Base-by-base conservation (phyloP, 2,888 invertebrate genomes). In the Campopleginae sp. region DNA sequence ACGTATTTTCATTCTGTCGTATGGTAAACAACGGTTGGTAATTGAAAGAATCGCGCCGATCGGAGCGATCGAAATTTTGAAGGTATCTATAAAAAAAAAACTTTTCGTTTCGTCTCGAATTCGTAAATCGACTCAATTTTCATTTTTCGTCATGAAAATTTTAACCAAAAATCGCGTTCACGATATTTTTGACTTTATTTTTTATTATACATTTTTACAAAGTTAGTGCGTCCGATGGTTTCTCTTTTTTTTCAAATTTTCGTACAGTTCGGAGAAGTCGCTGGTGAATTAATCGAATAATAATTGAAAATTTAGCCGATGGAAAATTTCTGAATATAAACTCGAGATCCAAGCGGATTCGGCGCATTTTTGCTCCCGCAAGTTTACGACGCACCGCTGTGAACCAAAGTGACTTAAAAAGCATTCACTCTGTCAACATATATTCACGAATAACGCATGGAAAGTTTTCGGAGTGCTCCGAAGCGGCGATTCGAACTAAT, bases 1-100 rank as follows among this genome's bases (percentile, higher is more conserved):
- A 23, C 51, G 23, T 12, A 54, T 27, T 4, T 27, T 58, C n/a
- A 44, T 58, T 44, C 14, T 7, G 7, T 38, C 1, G 10, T 1
- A 77, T 66, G 77, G 77, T 77, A 77, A 77, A 66, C 10, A 19
- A 77, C 27, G 42, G 44, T 54, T 68, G 42, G 38, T 31, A 31
- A 6, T 10, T 6, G 66, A 51, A 51, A 51, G 4, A 48, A 23
- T 38, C 65, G 38, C 48, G 46, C 14, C 19, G 38, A 38, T 23
- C 71, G 38, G 12, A 66, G 66, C 66, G 65, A 77, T 44, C 76
- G 76, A 66, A 74, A 33, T 71, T 71, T 44, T 31, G 75, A 63
- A 76, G 76, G 81, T 82, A 82, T 63, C 46, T 42, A 63, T 65
- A 54, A 19, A 48, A 31, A 66, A 42, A 42, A 66, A 66, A 27